Base-by-base conservation (phyloP, 2,797 vertebrate species). In the Garrulus glandarius region DNA sequence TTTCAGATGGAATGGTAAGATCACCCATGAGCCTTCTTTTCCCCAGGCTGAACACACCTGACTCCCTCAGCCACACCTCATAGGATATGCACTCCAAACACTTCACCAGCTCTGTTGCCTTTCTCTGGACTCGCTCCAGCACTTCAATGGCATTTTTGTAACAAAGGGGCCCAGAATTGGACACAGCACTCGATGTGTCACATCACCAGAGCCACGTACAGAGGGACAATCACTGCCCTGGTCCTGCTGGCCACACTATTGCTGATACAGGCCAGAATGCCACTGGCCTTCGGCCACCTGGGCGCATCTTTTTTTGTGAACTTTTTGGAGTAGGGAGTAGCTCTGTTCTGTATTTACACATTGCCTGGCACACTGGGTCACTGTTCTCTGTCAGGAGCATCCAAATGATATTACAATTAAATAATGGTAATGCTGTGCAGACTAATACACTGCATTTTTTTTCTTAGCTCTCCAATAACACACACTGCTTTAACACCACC, bases 171-270 rank as follows among this genome's bases (percentile, higher is more conserved):
- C 18, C 41, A 49, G 36, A 46, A 23, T 6, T 43, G 41, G 26
- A 43, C 41, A 36, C 26, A 41, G 7, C 18, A 44, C 32, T 26
- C 0, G 0, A 29, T 1, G 1, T 63, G 32, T 12, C 2, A 5
- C 43, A 2, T n/a, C 69, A 43, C 7, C 32, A 23, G 3, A 43
- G 34, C 53, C 3, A 5, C 7, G 17, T 4, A 46, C 26, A 41
- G 59, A 2, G 8, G 12, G 0, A 56, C 10, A 34, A 26, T 57
- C 50, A 0, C 4, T 70, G 34, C 12, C 29, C n/a, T 20, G 9
- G 2, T 32, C 17, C n/a, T 39, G n/a, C 52, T 70, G 50, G 24
- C 24, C 24, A 34, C 43, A 39, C n/a, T 11, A 3, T 9, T 39
- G 1, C 39, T 43, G 7, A 34, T 22, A 30, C 17, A 57, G 17